Base-by-base conservation (phyloP, 2,113 vertebrate genomes). In the Ctenomys sociabilis region DNA sequence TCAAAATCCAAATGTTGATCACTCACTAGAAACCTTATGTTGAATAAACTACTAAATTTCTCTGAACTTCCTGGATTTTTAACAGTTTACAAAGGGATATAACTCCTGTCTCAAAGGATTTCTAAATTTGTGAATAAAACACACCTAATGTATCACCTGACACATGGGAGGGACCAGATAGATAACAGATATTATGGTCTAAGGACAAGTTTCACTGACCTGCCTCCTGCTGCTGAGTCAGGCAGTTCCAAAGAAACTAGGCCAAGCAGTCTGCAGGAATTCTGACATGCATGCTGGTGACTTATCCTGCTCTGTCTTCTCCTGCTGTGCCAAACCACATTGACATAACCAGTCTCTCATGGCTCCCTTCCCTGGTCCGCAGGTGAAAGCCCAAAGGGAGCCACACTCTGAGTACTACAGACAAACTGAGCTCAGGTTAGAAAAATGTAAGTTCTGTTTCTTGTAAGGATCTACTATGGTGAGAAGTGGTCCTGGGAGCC, bases 291-390 rank as follows among this genome's bases (percentile, higher is more conserved):
- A 81, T 22, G 59, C 19, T 68, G 81, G 90, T 63, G 75, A 54
- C 64, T 61, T 85, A 75, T 22, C 73, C 73, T 40, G 14, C 3
- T 9, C 73, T 75, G 54, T 86, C 16, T 57, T 82, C 52, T n/a
- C 73, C 49, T 70, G 40, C 37, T 75, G 35, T 90, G 91, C 93
- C 96, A 95, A 90, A 77, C 91, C 86, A 83, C 70, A 80, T 2
- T 22, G 43, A 81, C 70, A 86, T 21, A 95, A 57, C 75, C 61
- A 78, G 82, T 64, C 70, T 93, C 83, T 92, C 89, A 77, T 61
- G 77, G 94, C 78, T 83, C 52, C 61, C 24, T n/a, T 37, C 82
- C 49, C 35, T 54, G 5, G 32, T 70, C 52, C 92, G 54, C 40
- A 95, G 43, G 30, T 72, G 57, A 83, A 84, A 59, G 70, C 85